Evolutionary conservation across 2,888 invertebrate species (phyloP).

Genomic region (Agrotis segetum): DNA sequence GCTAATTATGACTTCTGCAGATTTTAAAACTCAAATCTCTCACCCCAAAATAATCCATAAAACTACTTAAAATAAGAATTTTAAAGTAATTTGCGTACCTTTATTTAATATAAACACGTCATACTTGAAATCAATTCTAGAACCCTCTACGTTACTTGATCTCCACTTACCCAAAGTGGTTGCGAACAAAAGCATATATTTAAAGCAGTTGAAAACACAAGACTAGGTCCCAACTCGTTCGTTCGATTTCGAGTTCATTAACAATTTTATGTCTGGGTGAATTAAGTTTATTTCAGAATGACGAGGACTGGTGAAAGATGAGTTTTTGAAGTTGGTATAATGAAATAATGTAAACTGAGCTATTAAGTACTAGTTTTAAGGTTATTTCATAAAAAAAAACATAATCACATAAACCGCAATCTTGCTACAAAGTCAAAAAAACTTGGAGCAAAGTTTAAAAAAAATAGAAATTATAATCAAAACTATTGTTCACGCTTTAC

Average conservation of each 20-base stretch:
- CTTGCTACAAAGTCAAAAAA: neutral
- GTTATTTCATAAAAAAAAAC: neutral
- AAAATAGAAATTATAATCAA: constrained; percentile 28
- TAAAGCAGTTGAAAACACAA: neutral
- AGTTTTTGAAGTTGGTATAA: neutral
- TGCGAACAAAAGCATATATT: constrained; percentile 4
- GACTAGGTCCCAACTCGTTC: neutral
- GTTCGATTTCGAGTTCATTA: too few species aligned
- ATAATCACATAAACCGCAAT: neutral
- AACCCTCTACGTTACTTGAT: neutral
- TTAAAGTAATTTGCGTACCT: neutral
- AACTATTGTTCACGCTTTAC: too few species aligned
- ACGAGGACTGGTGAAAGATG: neutral
- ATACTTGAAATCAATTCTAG: constrained; percentile 1
- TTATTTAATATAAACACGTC: neutral
- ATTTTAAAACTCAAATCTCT: neutral
- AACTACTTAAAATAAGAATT: neutral
- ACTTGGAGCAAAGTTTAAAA: too few species aligned
- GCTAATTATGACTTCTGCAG: too few species aligned
- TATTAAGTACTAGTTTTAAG: neutral
- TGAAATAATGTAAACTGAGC: neutral
- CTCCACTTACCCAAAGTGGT: neutral
- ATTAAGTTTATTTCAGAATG: neutral
- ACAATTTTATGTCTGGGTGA: too few species aligned
- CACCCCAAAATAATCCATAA: neutral